Evolutionary conservation across 1,140 invertebrate species (phyloP), one percentile per base, ranked within the genome.

Genomic region (Onthophagus taurus): DNA sequence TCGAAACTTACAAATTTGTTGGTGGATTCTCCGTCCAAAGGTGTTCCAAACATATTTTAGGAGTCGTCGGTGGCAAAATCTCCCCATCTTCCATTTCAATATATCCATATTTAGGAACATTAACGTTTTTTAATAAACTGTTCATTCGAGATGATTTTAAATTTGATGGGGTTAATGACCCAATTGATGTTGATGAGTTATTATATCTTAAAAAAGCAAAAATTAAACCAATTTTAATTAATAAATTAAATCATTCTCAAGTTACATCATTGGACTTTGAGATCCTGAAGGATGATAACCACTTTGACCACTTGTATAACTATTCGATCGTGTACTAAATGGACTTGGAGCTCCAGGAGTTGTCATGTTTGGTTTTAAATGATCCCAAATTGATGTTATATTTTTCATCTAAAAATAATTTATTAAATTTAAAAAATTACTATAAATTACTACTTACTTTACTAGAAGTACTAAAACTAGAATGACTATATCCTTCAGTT

Each of bases 11-110:
- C 16, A 2, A 2, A 37, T 37, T 21, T 21, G 19, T 21, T 13
- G 67, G 52, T 35, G 69, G 61, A 48, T 68, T 80, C 57, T 93
- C 89, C 0, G 81, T 85, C 89, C 89, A 94, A 12, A 92, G 68
- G 53, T 88, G 82, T 57, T 94, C 89, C 13, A 94, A 68, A 61
- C 88, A 92, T 36, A 92, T 70, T 52, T 87, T 81, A 1, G 89
- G 89, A 45, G 80, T 81, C 57, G 59, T 44, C 8, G 31, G 11
- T 30, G 12, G 24, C 26, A 11, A 3, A 42, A 30, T 42, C 20
- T 17, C 14, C 31, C 3, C 24, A n/a, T n/a, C n/a, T n/a, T n/a
- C n/a, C n/a, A n/a, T n/a, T n/a, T 26, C 23, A 26, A 6, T 7
- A 26, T 26, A 26, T 7, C 6, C 23, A 26, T 26, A 6, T 6